Base-by-base conservation (phyloP, 2,888 invertebrate species). In the Physocephala rufipes region DNA sequence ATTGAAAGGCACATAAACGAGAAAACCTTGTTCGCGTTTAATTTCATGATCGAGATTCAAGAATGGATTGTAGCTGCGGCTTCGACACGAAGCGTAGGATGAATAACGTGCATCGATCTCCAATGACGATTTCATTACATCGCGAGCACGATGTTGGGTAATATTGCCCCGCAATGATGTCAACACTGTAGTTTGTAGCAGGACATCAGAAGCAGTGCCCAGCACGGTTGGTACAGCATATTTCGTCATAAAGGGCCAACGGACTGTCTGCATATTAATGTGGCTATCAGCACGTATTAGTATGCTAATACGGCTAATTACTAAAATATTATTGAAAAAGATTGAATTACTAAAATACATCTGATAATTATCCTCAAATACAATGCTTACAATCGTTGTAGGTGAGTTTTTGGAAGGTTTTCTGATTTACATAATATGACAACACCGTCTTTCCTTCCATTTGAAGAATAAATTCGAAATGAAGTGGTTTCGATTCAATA, bases 91-190 rank as follows among this genome's bases (percentile, higher is more conserved):
- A 3, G 89, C 88, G 77, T 89, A 89, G 72, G 89, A 87, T 1
- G 89, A 88, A 75, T 89, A 88, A 49, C 90, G 88, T 16, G 90
- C 88, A 79, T 91, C 89, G 7, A 89, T 87, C 84, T 92, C 91
- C 75, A 89, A 89, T 45, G 88, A 90, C 86, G 88, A 90, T 66
- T 87, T 89, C 75, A 89, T 85, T 70, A 89, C 88, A 16, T 89
- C 87, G 1, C 87, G 87, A 1, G 87, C 87, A 51, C 86, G 82
- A 2, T 89, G 88, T 15, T 91, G 90, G 0, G 91, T 91, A 19
- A 92, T 88, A 74, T 92, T 92, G 0, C 93, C 93, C 72, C 92
- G 87, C 26, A 92, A 87, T 0, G 92, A 92, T 0, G 91, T 89
- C 58, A 92, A 87, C 0, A 86, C 84, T 2, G 86, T 86, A 3